Evolutionary conservation across 2,113 vertebrate species (phyloP), one percentile per base, ranked within the genome.

Genomic region (Parus major): DNA sequence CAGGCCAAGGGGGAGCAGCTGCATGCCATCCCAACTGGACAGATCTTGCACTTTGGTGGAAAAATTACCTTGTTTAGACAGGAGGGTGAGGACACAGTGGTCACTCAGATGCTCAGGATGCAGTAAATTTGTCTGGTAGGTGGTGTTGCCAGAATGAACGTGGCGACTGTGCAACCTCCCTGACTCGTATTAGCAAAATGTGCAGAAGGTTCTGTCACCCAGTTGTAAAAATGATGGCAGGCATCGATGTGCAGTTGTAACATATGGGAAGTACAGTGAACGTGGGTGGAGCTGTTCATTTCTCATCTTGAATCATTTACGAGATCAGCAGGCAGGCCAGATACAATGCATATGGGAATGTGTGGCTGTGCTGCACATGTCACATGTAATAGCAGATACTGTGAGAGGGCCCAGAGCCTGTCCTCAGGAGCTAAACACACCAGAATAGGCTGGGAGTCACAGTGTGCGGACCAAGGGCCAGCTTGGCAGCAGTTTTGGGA

Each of bases 281-380:
- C 94, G 96, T 97, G 95, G 96, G 96, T 92, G 96, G 96, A 97
- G 96, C 96, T 97, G 96, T 97, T 97, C 95, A 96, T 95, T 97
- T 97, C 95, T 96, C 96, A 93, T 97, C 94, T 96, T 97, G 95
- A 97, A 96, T 97, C 96, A 96, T 94, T 96, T 97, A 97, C 91
- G 86, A 96, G 95, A 96, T 97, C 95, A 97, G 96, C 96, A 97
- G 94, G 94, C 96, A 96, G 96, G 96, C 95, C 96, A 97, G 95
- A 97, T 95, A 97, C 88, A 96, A 97, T 96, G 96, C 96, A 97
- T 97, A 96, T 97, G 96, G 96, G 96, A 97, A 97, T 96, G 96
- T 97, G 96, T 97, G 95, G 95, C 95, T 97, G 96, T 94, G 96
- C 88, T 97, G 96, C 96, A 97, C 96, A 96, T 97, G 96, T 97